Conservation (phyloP, 2,888 invertebrate species). For the Ennomos quercinarius region DNA sequence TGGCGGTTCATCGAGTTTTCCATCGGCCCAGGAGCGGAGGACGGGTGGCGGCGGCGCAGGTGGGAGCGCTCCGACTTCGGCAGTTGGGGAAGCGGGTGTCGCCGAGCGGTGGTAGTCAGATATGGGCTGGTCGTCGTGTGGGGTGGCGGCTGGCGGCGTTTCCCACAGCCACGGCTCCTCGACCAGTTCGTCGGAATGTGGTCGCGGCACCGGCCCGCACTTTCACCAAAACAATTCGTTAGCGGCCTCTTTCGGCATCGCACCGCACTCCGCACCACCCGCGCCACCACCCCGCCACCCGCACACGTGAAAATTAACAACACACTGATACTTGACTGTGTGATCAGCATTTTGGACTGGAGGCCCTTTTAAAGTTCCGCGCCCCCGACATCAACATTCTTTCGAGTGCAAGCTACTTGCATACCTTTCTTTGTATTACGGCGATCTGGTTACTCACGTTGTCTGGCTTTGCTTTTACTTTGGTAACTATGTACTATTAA, state of each 20-base stretch:
- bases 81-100: conserved; percentile 40
- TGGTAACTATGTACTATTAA: conserved; percentile 1
- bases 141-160: conserved; percentile 79
- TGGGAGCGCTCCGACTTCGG: conserved; percentile 19
- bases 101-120: conserved; percentile 55
- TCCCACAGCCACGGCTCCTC: conserved; percentile 85
- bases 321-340: conserved; percentile 72
- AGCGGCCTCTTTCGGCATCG: conserved; percentile 83
- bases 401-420: conserved; percentile 39
- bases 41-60: conserved; percentile 7
- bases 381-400: conserved; percentile 50
- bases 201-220: conserved; percentile 84
- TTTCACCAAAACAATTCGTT: conserved; percentile 86
- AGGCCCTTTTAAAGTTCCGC: conserved; percentile 64
- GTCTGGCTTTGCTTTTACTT: conserved; percentile 27
- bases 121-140: conserved; percentile 73
- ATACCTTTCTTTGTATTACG: conserved; percentile 41
- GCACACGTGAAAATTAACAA: conserved; percentile 81
- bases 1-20: conserved; percentile 22
- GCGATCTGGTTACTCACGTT: conserved; percentile 35
- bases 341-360: conserved; percentile 68
- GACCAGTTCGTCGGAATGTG: conserved; percentile 85
- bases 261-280: conserved; percentile 72
- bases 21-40: conserved; percentile 18
- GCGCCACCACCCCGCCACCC: conserved; percentile 65